A percentile compares a stretch with the other conserved stretches of the same genome.
phyloP scores from a whole-genome alignment of 2,888 invertebrate genomes.

The Agrypnus murinus region DNA sequence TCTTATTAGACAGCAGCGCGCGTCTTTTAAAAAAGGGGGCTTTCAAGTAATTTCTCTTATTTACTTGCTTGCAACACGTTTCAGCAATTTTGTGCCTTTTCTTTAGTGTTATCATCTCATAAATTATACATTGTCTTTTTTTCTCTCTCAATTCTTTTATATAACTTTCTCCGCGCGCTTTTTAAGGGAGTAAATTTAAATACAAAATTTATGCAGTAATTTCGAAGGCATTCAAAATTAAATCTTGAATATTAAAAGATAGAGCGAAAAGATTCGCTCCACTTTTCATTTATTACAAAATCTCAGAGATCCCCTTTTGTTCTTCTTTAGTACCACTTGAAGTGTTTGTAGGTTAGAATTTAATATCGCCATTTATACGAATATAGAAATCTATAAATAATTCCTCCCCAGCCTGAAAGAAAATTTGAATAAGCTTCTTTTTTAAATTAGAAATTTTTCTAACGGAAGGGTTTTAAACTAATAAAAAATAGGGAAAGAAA shows the following conservation, averaged over 20 bases:
- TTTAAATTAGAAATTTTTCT: too few species aligned
- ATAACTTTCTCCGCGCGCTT: conserved; percentile 12
- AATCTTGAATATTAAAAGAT: conserved; percentile 41
- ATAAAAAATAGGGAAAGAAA: too few species aligned
- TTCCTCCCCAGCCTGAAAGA: too few species aligned
- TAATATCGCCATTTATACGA: too few species aligned
- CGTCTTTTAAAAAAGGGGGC: background rate
- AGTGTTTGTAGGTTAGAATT: too few species aligned
- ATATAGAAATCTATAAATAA: too few species aligned
- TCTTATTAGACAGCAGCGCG: background rate
- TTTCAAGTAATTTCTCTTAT: background rate
- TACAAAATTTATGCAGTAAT: conserved; percentile 40
- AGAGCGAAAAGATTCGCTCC: background rate
- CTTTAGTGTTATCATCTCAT: conserved; percentile 36
- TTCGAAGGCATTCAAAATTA: conserved; percentile 33
- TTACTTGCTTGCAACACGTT: conserved; percentile 33
- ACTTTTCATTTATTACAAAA: too few species aligned
- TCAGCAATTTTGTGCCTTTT: conserved; percentile 23
- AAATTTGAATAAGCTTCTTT: too few species aligned
- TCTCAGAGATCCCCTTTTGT: too few species aligned
- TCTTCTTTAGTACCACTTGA: too few species aligned
- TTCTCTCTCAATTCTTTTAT: conserved; percentile 22
- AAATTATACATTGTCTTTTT: conserved; percentile 41
- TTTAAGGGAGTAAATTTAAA: conserved; percentile 29
- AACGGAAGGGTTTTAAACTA: too few species aligned